Conservation (phyloP, 2,888 invertebrate species). For the Leptarthrus brevirostris region DNA sequence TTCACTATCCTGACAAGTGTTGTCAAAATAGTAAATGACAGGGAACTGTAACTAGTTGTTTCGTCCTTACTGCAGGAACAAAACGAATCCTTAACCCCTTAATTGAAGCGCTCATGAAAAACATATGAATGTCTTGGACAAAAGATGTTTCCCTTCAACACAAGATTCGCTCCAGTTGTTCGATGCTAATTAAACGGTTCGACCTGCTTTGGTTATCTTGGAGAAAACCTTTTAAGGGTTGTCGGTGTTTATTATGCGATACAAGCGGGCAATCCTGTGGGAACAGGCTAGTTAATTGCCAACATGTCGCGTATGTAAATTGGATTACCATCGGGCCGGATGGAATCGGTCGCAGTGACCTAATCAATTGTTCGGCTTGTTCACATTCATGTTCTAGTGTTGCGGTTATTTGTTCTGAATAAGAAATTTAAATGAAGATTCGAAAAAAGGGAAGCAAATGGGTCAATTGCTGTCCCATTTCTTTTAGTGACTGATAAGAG, state of each 20-base stretch:
- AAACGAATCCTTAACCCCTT: constrained; percentile 34
- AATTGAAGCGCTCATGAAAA: constrained; percentile 38
- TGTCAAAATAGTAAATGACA: constrained; percentile 31
- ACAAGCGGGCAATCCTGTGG: constrained; percentile 13
- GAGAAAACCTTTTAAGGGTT: constrained; percentile 39
- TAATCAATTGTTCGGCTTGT: constrained; percentile 41
- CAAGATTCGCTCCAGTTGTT: constrained; percentile 48
- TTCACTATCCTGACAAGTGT: constrained; percentile 15
- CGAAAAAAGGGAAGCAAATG: too few species aligned
- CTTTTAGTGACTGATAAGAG: too few species aligned
- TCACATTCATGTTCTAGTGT: constrained; percentile 49
- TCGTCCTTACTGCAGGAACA: too few species aligned
- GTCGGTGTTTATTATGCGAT: constrained; percentile 46
- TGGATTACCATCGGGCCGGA: constrained; percentile 1
- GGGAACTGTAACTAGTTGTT: not conserved
- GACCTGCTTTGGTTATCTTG: constrained; percentile 41
- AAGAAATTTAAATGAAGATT: not conserved
- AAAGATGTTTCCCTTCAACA: not conserved
- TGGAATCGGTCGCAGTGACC: constrained; percentile 24
- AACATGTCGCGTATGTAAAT: constrained; percentile 53
- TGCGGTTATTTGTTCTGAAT: constrained; percentile 26
- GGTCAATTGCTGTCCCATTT: too few species aligned
- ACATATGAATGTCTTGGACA: not conserved
- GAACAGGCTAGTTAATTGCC: constrained; percentile 48
- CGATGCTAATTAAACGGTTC: constrained; percentile 52